Base-by-base conservation (phyloP, 2,888 invertebrate genomes). In the Pharmacophagus antenor region DNA sequence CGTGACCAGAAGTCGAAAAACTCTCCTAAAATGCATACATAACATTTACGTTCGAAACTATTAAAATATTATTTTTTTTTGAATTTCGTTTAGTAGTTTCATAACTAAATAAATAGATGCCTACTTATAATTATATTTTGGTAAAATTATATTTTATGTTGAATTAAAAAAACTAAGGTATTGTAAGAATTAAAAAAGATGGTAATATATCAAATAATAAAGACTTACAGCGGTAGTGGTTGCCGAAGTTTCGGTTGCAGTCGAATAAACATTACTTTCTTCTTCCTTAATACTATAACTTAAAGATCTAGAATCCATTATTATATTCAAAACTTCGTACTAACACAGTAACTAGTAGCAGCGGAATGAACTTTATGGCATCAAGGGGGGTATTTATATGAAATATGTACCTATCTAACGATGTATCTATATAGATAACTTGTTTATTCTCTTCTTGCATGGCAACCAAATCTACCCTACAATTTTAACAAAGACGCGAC, bases 281-380 rank as follows among this genome's bases (percentile, higher is more conserved):
- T 84, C 73, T 31, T 84, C 84, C 37, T 82, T 83, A 66, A 77
- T 70, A 62, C 68, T 72, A 62, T 68, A 82, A 67, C 77, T 78
- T 54, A 69, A 79, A 25, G 77, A 67, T 65, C 77, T 69, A 15
- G 77, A 70, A 62, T 81, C 76, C 78, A 84, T 77, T 60, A 25
- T 18, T 3, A 41, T 7, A 25, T 10, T 42, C 4, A 37, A 37
- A 37, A 3, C 3, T n/a, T 5, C n/a, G n/a, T n/a, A 37, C 37
- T 37, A 37, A 37, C 15, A n/a, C 3, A 37, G n/a, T 5, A 7
- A 15, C 7, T 42, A 42, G 17, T 41, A 22, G 48, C 20, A 31
- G 54, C 5, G 23, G 44, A 55, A 60, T 49, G 59, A 50, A 31
- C 50, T 27, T 18, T 18, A 15, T 22, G 1, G 1, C 8, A 17